Conservation (phyloP, 2,113 vertebrate species). For the Eulemur rufifrons region DNA sequence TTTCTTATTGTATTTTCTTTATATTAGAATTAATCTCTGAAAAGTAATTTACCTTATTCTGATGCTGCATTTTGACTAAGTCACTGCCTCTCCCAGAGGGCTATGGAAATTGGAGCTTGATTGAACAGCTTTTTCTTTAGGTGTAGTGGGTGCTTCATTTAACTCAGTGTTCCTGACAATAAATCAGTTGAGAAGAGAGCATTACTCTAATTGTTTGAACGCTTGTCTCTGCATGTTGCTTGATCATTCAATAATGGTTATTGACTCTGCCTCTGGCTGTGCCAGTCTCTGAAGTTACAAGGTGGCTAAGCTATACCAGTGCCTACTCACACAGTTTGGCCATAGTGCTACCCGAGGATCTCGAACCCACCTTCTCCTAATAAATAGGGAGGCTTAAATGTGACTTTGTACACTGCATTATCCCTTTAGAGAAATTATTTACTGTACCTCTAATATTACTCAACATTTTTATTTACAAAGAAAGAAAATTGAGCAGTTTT, state of each 20-base stretch:
- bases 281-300: not conserved
- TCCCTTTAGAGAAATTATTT: slow-evolving; percentile 6
- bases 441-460: not conserved
- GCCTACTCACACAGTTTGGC: not conserved
- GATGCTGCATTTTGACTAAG: slow-evolving; percentile 24
- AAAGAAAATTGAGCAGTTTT: not conserved
- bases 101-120: not conserved
- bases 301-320: not conserved
- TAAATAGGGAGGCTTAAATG: not conserved
- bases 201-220: not conserved
- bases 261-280: not conserved
- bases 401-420: not conserved
- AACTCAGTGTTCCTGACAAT: not conserved
- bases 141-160: not conserved
- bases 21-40: not conserved
- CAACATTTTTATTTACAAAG: slow-evolving; percentile 31
- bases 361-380: not conserved
- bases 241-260: not conserved
- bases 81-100: not conserved
- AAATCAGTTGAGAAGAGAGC: not conserved
- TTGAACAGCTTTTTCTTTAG: not conserved
- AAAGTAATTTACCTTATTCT: slow-evolving; percentile 10
- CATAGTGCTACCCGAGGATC: not conserved
- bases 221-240: not conserved
- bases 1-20: not conserved